A percentile compares a stretch with the other conserved stretches of the same genome.
phyloP scores from a whole-genome alignment of 53 echinoderm and acorn worm genomes.

The Glandiceps talaboti region DNA sequence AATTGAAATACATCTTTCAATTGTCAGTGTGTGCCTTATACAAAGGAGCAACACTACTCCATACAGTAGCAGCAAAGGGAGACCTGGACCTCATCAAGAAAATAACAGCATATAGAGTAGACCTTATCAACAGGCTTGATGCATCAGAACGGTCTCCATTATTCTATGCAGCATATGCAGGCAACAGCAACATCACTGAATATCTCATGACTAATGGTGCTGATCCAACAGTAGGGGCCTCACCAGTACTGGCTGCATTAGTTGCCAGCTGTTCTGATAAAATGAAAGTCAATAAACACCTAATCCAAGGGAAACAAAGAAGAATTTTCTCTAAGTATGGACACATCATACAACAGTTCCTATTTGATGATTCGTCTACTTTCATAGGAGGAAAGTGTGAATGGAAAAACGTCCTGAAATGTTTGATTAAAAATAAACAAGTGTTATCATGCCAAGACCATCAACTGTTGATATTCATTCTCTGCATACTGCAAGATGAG shows the following conservation, averaged over 20 bases:
- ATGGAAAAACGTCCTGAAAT: neutral
- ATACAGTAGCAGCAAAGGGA: neutral
- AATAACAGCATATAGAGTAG: neutral
- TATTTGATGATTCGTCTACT: no score
- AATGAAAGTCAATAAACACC: no score
- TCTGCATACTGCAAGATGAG: neutral
- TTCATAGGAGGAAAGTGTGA: no score
- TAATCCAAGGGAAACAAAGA: no score
- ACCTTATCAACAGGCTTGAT: neutral
- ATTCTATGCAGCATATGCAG: neutral
- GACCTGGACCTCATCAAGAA: neutral
- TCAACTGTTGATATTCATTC: neutral
- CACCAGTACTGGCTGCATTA: neutral
- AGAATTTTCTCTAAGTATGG: no score
- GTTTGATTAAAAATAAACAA: neutral
- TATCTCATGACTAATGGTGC: neutral
- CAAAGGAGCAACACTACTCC: neutral
- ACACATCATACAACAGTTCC: no score
- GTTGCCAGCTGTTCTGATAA: neutral
- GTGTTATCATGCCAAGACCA: neutral
- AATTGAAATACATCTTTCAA: neutral
- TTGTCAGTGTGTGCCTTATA: neutral
- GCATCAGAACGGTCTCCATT: neutral
- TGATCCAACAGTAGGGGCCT: neutral
- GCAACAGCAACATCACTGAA: neutral